A percentile compares a stretch with the other conserved stretches of the same genome.
Evolutionary conservation across 2,113 vertebrate species (phyloP).

Genomic region (Capricornis sumatraensis): DNA sequence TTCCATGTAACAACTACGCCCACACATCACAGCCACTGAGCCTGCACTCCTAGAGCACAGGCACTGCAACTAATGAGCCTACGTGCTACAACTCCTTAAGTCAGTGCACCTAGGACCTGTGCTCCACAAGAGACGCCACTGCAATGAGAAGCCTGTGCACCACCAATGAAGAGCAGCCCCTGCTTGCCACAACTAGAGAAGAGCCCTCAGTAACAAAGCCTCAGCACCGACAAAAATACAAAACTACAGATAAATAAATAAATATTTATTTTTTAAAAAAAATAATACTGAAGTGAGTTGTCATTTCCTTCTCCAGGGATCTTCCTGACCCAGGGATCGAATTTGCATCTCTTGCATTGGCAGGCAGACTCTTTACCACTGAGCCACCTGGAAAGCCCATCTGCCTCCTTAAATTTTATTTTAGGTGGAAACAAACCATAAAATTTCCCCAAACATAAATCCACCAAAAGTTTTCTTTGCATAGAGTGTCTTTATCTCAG

Average conservation of each 20-base stretch:
- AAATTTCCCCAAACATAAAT: background rate
- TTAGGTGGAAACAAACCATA: background rate
- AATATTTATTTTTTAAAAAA: background rate
- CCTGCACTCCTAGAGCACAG: background rate
- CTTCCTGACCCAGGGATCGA: background rate
- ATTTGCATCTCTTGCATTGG: background rate
- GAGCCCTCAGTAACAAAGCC: background rate
- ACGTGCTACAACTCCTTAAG: background rate
- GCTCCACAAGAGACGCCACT: background rate
- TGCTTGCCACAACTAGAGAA: background rate
- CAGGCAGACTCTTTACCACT: background rate
- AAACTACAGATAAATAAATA: background rate
- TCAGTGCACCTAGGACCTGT: background rate
- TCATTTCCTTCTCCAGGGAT: background rate
- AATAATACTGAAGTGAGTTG: background rate
- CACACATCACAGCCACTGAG: background rate
- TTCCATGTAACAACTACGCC: background rate
- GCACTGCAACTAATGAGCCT: background rate
- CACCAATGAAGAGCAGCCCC: background rate
- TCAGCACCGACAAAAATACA: background rate
- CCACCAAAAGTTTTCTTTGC: background rate
- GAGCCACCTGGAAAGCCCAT: background rate
- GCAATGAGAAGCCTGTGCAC: background rate
- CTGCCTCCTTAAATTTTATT: background rate
- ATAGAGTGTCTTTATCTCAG: background rate